Evolutionary conservation across 1,140 invertebrate genomes (phyloP), one percentile per base, ranked within the genome.

Genomic region (Saccostrea glomerata): DNA sequence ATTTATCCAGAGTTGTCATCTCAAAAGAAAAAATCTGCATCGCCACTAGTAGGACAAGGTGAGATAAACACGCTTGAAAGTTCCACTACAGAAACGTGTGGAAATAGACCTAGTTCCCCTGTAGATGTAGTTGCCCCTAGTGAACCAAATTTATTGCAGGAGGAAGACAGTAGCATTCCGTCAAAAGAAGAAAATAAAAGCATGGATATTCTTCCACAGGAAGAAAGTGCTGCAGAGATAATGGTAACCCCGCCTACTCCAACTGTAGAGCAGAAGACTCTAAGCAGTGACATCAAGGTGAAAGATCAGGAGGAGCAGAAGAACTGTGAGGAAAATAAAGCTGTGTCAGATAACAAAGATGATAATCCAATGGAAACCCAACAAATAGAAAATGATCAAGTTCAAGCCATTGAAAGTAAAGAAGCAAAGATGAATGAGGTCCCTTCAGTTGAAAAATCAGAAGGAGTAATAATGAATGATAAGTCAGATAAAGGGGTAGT

Each of bases 1-100:
- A 70, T 86, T 30, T 86, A 86, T 70, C 85, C 85, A 54, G 85
- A 89, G 20, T 36, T 88, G 25, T 89, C 82, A 82, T 23, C 30
- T 70, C 7, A 82, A 84, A 70, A 15, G 85, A 86, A 56, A 77
- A 89, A 70, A 84, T 36, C 82, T 12, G 6, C 58, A 55, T 54
- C 17, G 20, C 54, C 15, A 73, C 25, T 77, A 36, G 70, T 77
- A 36, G 70, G 30, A 30, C 70, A 77, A 77, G 70, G 70, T 77
- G 70, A 77, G 70, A 77, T 77, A 77, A 77, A 77, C 12, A 4
- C 70, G 3, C 70, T 77, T 36, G 70, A 77, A 25, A 77, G 30
- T 77, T 36, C 23, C 30, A 15, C 70, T 30, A 36, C 70, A 77
- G 70, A 77, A 77, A 77, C 70, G 25, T 77, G 70, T 77, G 70